Base-by-base conservation (phyloP, 2,888 invertebrate genomes). In the Rotaria sp. region DNA sequence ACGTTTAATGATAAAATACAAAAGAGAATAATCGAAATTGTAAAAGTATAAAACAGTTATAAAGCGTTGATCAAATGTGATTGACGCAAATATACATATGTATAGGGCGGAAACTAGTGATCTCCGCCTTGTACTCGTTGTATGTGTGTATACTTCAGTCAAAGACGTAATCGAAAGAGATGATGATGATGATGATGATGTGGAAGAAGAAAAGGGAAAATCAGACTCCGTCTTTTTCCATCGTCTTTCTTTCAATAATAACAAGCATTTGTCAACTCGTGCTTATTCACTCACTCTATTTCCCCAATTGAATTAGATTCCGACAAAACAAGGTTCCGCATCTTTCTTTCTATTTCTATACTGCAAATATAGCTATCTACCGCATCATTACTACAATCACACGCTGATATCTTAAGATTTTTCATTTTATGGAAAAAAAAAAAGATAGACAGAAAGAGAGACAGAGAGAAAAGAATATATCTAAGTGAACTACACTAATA, bases 261-360 rank as follows among this genome's bases (percentile, higher is more conserved):
- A 59, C 57, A 59, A 59, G 57, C 57, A 59, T 59, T 59, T 59
- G 57, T 59, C 57, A 59, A n/a, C n/a, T 59, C 57, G 57, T 59
- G n/a, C 57, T 59, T n/a, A 59, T 59, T 59, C 57, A 59, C n/a
- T 59, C 26, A 59, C 30, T 59, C 57, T 59, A 59, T 59, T 59
- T 59, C 57, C 57, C 57, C 57, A 59, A 59, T 59, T 26, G 57
- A 59, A 59, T 59, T 59, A 59, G 57, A 30, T 59, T 59, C 57
- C 57, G 57, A 59, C 57, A 59, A 59, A 59, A 59, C 57, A 59
- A 59, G 57, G 57, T 59, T 59, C 57, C 57, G 57, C n/a, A 59
- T n/a, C n/a, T 59, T 30, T 59, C 57, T n/a, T n/a, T 59, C 57
- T 59, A 59, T 59, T 59, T 59, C 57, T 59, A 59, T 59, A 59